phyloP scores from a whole-genome alignment of 2,113 vertebrate species.

The Cephalopterus ornatus region DNA sequence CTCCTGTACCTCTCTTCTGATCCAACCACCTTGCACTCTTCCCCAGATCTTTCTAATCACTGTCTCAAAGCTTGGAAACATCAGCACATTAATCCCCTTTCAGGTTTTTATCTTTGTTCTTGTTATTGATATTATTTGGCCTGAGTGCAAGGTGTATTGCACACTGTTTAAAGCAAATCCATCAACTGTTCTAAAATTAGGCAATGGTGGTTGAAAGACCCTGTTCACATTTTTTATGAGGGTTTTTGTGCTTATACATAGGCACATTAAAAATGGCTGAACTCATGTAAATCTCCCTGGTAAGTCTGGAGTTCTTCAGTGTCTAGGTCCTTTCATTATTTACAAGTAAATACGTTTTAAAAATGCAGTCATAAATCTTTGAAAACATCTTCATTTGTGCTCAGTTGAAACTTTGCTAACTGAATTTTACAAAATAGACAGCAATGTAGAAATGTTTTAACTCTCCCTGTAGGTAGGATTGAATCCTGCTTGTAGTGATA shows the following conservation, averaged over 20 bases:
- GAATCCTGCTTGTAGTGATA: background rate
- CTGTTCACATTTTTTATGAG: background rate
- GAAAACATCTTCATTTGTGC: slow-evolving; percentile 47
- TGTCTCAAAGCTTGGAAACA: slow-evolving; percentile 31
- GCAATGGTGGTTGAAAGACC: background rate
- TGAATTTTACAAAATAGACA: slow-evolving; percentile 14
- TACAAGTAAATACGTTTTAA: slow-evolving; percentile 68
- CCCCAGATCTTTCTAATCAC: background rate
- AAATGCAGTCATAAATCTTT: slow-evolving; percentile 66
- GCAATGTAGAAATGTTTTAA: slow-evolving; percentile 10
- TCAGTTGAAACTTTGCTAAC: slow-evolving; percentile 39
- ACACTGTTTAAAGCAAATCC: background rate
- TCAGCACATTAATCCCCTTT: slow-evolving; percentile 37
- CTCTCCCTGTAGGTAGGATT: background rate
- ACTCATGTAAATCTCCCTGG: slow-evolving; percentile 50
- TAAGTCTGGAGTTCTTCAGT: slow-evolving; percentile 44
- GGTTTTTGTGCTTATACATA: slow-evolving; percentile 14
- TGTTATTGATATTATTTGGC: slow-evolving; percentile 40
- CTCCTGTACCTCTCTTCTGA: background rate
- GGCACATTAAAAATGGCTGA: slow-evolving; percentile 64
- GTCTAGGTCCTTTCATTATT: slow-evolving; percentile 63
- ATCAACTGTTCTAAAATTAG: slow-evolving; percentile 27
- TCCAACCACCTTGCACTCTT: background rate
- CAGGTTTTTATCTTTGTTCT: slow-evolving; percentile 43
- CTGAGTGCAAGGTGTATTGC: background rate